A percentile compares a stretch with the other conserved stretches of the same genome.
phyloP scores from a whole-genome alignment of 1,140 invertebrate species.

The Ganaspis sp. region DNA sequence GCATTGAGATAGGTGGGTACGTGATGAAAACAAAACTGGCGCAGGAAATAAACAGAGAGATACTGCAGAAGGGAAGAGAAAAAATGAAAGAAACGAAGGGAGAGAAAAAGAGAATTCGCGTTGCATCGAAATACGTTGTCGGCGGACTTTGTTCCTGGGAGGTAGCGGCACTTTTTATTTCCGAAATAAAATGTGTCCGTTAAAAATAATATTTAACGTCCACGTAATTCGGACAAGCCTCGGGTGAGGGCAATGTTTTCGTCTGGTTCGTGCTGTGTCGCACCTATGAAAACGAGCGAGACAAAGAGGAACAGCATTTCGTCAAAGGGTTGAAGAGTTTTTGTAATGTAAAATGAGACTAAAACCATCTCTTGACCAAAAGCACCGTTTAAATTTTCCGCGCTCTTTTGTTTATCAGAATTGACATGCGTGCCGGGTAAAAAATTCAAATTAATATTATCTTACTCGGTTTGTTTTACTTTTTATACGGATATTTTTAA shows the following conservation, averaged over 20 bases:
- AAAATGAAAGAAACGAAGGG: neutral
- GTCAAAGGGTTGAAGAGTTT: conserved; percentile 16
- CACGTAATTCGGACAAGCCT: conserved; percentile 49
- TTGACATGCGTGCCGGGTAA: neutral
- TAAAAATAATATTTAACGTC: conserved; percentile 40
- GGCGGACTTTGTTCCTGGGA: conserved; percentile 67
- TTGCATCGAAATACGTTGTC: conserved; percentile 56
- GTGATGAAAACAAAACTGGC: conserved; percentile 28
- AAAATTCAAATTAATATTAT: conserved; percentile 29
- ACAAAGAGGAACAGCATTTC: conserved; percentile 21
- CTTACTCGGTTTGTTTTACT: neutral
- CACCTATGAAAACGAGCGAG: conserved; percentile 12
- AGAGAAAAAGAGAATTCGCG: conserved; percentile 37
- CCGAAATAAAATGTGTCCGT: conserved; percentile 62
- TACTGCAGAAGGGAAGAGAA: conserved; percentile 22
- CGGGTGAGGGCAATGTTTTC: conserved; percentile 60
- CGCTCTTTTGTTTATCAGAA: neutral
- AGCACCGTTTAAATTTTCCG: neutral
- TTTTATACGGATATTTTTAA: too few relatives aligned
- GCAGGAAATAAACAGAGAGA: conserved; percentile 17
- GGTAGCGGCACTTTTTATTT: conserved; percentile 62
- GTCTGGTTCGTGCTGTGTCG: conserved; percentile 53
- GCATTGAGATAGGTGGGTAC: conserved; percentile 12
- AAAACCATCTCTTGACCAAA: neutral
- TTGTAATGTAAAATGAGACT: conserved; percentile 24